Evolutionary conservation across 2,113 vertebrate genomes (phyloP).

Genomic region (Eira barbara): DNA sequence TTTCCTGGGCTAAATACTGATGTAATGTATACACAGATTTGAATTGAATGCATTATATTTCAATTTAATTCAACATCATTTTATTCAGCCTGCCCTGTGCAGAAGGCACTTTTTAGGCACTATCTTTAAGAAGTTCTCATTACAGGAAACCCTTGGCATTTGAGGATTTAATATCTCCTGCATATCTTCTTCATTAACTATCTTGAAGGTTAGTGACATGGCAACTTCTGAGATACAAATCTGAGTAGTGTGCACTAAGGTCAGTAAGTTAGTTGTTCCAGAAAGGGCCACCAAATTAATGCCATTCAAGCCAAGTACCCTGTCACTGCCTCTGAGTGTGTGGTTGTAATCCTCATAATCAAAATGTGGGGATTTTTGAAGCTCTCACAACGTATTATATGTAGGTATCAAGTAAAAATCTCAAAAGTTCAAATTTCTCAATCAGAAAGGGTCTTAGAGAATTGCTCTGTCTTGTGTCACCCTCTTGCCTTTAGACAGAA

Average conservation of each 20-base stretch:
- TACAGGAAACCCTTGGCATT: neutral
- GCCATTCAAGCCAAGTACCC: neutral
- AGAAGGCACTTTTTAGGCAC: neutral
- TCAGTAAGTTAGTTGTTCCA: conserved; percentile 4
- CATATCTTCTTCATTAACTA: neutral
- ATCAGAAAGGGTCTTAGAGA: neutral
- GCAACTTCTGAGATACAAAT: neutral
- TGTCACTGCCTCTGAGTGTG: neutral
- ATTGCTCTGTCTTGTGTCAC: neutral
- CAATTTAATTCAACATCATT: conserved; percentile 6
- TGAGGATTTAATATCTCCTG: neutral
- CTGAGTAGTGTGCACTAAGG: neutral
- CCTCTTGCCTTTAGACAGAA: conserved; percentile 30
- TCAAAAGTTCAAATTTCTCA: neutral
- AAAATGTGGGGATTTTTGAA: neutral
- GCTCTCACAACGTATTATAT: neutral
- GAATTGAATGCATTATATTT: neutral
- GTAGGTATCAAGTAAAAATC: neutral
- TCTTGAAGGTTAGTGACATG: neutral
- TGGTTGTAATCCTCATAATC: neutral
- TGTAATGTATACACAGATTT: neutral
- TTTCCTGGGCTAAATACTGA: neutral
- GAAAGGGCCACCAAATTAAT: neutral
- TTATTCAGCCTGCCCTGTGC: neutral
- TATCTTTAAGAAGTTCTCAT: neutral